A percentile compares a stretch with the other conserved stretches of the same genome.
Evolutionary conservation across 2,797 vertebrate species (phyloP).

Genomic region (Alcedo quadribrachys): DNA sequence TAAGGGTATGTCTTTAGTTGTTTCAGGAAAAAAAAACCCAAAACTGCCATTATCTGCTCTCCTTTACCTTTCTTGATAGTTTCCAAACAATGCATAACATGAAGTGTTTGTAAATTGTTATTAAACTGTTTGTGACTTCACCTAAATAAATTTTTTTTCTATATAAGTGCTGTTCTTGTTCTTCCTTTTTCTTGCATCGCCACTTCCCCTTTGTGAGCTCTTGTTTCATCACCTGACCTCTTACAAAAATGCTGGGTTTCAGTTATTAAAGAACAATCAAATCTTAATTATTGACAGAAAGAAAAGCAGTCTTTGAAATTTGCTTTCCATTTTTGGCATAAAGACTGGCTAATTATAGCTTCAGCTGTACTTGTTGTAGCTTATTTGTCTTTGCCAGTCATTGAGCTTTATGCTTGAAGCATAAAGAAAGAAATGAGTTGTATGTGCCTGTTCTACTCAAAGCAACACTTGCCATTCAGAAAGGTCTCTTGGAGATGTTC

Average conservation of each 20-base stretch:
- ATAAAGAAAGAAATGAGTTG: not conserved
- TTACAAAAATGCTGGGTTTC: not conserved
- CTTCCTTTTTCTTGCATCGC: not conserved
- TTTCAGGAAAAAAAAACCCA: conserved; percentile 5
- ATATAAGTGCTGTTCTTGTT: conserved; percentile 40
- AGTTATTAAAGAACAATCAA: not conserved
- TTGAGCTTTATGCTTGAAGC: not conserved
- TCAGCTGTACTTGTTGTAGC: not conserved
- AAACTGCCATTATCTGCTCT: conserved; percentile 39
- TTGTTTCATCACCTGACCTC: not conserved
- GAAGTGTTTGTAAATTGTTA: conserved; percentile 64
- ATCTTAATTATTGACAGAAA: not conserved
- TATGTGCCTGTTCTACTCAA: not conserved
- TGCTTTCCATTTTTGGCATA: not conserved
- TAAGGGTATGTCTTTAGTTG: conserved; percentile 54
- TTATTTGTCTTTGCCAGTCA: not conserved
- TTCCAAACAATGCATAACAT: conserved; percentile 47
- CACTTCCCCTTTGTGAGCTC: not conserved
- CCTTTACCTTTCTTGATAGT: conserved; percentile 37
- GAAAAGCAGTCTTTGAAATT: not conserved
- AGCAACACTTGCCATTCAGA: not conserved
- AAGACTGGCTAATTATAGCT: not conserved
- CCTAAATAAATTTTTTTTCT: conserved; percentile 72
- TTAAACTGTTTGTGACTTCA: conserved; percentile 63
- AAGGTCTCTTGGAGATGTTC: not conserved